Evolutionary conservation across 2,888 invertebrate genomes (phyloP).

Genomic region (Rhodophaea formosa): DNA sequence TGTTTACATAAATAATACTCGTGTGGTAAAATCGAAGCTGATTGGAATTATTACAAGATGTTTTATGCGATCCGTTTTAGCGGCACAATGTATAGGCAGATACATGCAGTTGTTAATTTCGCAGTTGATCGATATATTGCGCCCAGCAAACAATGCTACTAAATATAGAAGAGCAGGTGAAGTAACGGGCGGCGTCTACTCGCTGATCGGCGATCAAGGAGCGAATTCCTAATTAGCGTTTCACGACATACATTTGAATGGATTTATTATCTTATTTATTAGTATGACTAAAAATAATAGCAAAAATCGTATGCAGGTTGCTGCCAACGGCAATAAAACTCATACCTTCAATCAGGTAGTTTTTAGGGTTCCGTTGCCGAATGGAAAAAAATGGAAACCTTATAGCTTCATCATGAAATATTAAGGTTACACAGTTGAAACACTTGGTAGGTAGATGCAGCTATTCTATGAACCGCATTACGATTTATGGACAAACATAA

Average conservation of each 20-base stretch:
- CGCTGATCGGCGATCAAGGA: conserved; percentile 39
- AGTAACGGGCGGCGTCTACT: conserved; percentile 46
- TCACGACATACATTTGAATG: not conserved
- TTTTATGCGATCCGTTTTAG: conserved; percentile 6
- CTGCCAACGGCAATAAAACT: no score
- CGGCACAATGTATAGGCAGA: conserved; percentile 18
- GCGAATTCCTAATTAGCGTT: not conserved
- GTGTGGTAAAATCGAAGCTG: conserved; percentile 4
- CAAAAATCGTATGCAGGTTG: no score
- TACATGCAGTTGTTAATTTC: conserved; percentile 38
- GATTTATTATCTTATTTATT: not conserved
- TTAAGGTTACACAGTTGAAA: no score
- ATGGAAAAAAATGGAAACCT: no score
- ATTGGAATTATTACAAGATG: conserved; percentile 4
- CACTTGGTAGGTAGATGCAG: no score
- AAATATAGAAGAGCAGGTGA: conserved; percentile 71
- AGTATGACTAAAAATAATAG: no score
- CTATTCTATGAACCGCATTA: no score
- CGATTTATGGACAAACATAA: no score
- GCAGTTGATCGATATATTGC: conserved; percentile 60
- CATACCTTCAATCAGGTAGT: no score
- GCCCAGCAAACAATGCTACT: conserved; percentile 71
- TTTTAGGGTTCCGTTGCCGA: no score
- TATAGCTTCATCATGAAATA: no score
- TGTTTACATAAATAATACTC: conserved; percentile 14